These are phyloP conservation scores for Petrocephalus schoutedeni DNA, from an alignment of 2,797 vertebrate species.

Conservation along the genomic window DNA sequence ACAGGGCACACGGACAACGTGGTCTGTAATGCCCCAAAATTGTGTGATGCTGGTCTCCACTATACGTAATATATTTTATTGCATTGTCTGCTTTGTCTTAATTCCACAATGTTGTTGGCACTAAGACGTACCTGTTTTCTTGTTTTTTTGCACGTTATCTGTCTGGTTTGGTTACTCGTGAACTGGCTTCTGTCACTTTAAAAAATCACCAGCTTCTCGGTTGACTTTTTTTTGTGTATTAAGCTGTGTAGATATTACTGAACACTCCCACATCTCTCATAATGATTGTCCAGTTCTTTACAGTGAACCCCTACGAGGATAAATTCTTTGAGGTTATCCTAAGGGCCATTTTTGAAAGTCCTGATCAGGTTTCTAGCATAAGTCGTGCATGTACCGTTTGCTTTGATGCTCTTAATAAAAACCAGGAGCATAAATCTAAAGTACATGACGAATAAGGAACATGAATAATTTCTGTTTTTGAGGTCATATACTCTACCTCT, in stretches of 20 bases:
- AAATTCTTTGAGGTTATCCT: background rate
- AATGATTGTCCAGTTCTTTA: background rate
- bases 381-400: background rate
- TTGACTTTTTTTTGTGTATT: background rate
- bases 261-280: background rate
- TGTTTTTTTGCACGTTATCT: background rate
- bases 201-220: background rate
- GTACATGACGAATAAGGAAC: background rate
- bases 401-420: slow-evolving; percentile 16
- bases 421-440: slow-evolving; percentile 2
- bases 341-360: slow-evolving; percentile 4
- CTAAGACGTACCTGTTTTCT: background rate
- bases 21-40: background rate
- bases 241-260: background rate
- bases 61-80: slow-evolving; percentile 6
- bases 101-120: background rate
- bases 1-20: background rate
- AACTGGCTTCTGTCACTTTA: background rate
- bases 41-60: background rate
- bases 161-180: background rate
- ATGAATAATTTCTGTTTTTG: background rate
- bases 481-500: background rate
- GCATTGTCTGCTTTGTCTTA: background rate
- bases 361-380: slow-evolving; percentile 30
- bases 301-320: slow-evolving; percentile 23